These are phyloP conservation scores for Pseudococcus viburni DNA, from an alignment of 2,888 invertebrate genomes.

Conservation along the genomic window DNA sequence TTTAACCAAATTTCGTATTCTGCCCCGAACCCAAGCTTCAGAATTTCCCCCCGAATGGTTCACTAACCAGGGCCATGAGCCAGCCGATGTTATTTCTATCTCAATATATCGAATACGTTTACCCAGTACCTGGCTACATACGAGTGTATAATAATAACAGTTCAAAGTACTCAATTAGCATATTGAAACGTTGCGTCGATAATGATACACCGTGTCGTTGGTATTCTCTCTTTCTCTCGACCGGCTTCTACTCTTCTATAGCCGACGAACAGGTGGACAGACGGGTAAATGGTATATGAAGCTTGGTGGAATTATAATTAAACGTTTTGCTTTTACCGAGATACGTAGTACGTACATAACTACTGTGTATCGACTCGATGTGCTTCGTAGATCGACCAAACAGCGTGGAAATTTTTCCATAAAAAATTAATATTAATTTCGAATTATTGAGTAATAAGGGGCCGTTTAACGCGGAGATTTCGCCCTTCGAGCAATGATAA, in stretches of 20 bases:
- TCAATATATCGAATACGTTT: neutral
- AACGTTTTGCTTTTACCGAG: conserved; percentile 2
- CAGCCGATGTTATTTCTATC: neutral
- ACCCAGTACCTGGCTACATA: neutral
- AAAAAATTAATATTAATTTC: conserved; percentile 46
- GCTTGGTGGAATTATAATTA: conserved; percentile 31
- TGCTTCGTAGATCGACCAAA: neutral
- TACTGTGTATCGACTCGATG: conserved; percentile 3
- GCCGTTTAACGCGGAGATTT: conserved; percentile 41
- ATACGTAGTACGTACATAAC: neutral
- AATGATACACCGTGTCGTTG: conserved; percentile 41
- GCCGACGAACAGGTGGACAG: conserved; percentile 39
- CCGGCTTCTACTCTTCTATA: neutral
- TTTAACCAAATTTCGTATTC: neutral
- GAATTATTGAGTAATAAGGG: conserved; percentile 45
- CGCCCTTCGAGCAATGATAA: conserved; percentile 12
- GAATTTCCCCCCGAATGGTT: neutral
- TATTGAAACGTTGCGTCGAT: conserved; percentile 47
- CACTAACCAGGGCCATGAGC: neutral
- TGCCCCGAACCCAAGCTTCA: neutral
- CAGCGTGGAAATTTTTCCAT: neutral
- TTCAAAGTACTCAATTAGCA: conserved; percentile 46
- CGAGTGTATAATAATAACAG: conserved; percentile 30
- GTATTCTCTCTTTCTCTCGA: neutral
- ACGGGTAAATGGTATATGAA: conserved; percentile 20